Evolutionary conservation across 2,797 vertebrate species (phyloP).

Genomic region (Saxicola maurus): DNA sequence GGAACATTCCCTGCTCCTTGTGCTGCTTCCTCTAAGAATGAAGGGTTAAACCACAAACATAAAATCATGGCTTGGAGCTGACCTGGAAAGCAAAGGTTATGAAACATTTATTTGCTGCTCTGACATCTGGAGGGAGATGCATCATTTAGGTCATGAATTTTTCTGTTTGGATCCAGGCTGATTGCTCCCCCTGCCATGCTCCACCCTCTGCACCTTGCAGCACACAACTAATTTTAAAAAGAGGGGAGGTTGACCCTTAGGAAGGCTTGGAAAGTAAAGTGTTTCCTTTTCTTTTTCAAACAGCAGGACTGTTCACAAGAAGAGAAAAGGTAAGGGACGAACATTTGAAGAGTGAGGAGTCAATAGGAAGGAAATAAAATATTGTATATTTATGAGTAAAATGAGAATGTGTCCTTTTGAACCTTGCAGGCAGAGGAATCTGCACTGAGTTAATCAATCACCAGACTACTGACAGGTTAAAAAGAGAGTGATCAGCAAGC

Average conservation of each 20-base stretch:
- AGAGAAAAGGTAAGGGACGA: background rate
- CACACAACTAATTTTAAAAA: background rate
- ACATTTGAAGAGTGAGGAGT: background rate
- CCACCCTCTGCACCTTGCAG: background rate
- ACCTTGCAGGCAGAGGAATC: background rate
- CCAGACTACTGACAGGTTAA: background rate
- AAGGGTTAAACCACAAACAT: background rate
- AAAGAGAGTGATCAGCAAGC: background rate
- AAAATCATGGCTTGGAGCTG: background rate
- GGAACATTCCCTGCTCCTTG: accelerated
- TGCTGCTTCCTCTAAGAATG: background rate
- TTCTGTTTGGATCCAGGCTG: background rate
- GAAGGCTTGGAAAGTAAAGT: background rate
- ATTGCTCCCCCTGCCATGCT: background rate
- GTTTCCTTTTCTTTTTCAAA: background rate
- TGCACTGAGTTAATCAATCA: background rate
- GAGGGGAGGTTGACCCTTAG: background rate
- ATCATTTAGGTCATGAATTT: slow-evolving; percentile 33
- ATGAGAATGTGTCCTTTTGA: background rate
- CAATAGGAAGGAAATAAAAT: background rate
- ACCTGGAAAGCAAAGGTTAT: slow-evolving; percentile 41
- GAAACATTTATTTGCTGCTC: slow-evolving; percentile 30
- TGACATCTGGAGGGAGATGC: slow-evolving; percentile 9
- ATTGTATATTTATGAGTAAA: background rate
- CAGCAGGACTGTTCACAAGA: background rate